These are phyloP conservation scores for Siniperca undulata DNA, from an alignment of 2,797 vertebrate genomes.

Conservation along the genomic window DNA sequence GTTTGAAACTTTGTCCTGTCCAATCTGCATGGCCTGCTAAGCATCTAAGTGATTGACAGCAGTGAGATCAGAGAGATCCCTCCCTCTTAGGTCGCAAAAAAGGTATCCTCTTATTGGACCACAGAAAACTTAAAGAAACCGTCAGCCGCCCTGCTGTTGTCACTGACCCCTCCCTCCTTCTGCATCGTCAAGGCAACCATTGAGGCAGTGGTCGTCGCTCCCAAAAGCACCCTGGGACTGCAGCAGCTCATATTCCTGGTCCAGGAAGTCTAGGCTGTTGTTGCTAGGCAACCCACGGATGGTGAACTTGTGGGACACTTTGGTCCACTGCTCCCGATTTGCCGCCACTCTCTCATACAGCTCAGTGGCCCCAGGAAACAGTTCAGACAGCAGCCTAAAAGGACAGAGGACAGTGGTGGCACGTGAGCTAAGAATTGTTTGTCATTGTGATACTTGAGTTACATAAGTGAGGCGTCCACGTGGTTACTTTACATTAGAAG, in stretches of 20 bases:
- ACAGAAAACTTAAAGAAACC: constrained; percentile 60
- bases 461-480: neutral
- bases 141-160: constrained; percentile 41
- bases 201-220: constrained; percentile 85
- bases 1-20: constrained; percentile 62
- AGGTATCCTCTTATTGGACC: constrained; percentile 71
- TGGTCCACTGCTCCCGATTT: constrained; percentile 97
- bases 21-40: constrained; percentile 67
- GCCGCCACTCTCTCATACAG: constrained; percentile 94
- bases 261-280: constrained; percentile 98
- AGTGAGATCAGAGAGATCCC: constrained; percentile 70
- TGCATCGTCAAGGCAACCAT: constrained; percentile 88
- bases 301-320: constrained; percentile 98
- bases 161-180: constrained; percentile 80
- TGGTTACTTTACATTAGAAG: neutral
- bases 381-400: constrained; percentile 92
- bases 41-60: constrained; percentile 74
- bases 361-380: constrained; percentile 91
- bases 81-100: constrained; percentile 70
- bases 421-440: neutral
- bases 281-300: constrained; percentile 96
- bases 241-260: constrained; percentile 94
- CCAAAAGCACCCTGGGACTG: constrained; percentile 86
- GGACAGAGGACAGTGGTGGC: constrained; percentile 4
- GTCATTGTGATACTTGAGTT: neutral